Conservation (phyloP, 2,113 vertebrate genomes). For the Apteryx mantelli region DNA sequence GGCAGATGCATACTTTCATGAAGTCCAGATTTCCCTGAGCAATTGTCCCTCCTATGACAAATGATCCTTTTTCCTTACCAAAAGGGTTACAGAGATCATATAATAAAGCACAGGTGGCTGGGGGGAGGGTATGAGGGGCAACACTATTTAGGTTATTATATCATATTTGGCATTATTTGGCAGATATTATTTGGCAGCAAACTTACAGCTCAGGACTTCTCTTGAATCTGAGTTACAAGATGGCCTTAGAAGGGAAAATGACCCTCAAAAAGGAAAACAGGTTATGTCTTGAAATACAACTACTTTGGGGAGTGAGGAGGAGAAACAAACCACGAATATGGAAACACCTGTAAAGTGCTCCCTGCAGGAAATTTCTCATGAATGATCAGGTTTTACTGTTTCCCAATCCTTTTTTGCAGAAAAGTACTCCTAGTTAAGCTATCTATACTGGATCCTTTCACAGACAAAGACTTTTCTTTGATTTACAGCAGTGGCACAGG, state of each 20-base stretch:
- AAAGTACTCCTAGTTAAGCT: background rate
- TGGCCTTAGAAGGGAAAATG: background rate
- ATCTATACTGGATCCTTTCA: background rate
- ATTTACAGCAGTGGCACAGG: fast-evolving
- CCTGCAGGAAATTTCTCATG: background rate
- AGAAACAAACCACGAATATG: background rate
- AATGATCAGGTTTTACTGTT: background rate
- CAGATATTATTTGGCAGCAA: constrained; percentile 2
- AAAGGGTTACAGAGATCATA: background rate
- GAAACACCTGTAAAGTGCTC: background rate
- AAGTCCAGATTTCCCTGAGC: background rate
- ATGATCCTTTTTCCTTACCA: background rate
- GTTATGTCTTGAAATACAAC: background rate
- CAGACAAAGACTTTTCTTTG: background rate
- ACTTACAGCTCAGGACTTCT: background rate
- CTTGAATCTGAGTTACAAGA: background rate
- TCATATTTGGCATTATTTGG: background rate
- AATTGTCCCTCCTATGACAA: background rate
- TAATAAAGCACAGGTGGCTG: background rate
- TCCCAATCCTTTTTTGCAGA: background rate
- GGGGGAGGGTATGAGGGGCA: background rate
- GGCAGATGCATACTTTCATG: no score
- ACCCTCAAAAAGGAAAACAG: background rate
- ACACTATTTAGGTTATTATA: background rate
- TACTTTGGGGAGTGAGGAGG: background rate